Conservation (phyloP, 2,797 vertebrate species). For the Trachurus trachurus region DNA sequence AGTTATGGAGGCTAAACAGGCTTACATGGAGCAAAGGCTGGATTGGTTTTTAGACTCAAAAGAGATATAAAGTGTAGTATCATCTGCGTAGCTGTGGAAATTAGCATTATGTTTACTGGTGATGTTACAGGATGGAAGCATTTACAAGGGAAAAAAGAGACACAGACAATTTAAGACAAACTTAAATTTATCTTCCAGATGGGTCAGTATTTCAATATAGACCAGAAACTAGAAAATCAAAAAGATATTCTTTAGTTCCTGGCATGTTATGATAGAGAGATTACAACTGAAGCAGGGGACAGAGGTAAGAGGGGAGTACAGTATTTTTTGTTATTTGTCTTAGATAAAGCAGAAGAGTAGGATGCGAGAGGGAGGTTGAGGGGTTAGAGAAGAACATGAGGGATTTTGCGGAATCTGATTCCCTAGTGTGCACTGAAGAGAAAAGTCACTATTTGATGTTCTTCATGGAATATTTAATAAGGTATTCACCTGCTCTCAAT, state of each 20-base stretch:
- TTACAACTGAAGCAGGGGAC: not conserved
- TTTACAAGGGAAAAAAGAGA: no score
- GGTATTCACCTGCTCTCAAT: conserved; percentile 24
- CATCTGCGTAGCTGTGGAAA: no score
- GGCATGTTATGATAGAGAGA: not conserved
- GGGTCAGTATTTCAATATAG: not conserved
- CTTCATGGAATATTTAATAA: conserved; percentile 44
- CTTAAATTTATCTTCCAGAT: no score
- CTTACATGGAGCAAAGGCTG: no score
- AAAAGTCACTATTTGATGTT: conserved; percentile 45
- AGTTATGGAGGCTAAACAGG: no score
- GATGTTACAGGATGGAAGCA: no score
- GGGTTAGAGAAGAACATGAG: conserved; percentile 13
- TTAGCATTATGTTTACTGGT: no score
- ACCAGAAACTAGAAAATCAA: not conserved
- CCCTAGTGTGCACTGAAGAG: conserved; percentile 7
- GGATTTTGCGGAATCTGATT: conserved; percentile 28
- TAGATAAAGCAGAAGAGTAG: conserved; percentile 25
- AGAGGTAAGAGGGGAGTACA: not conserved
- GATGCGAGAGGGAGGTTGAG: conserved; percentile 9
- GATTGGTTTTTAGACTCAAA: no score
- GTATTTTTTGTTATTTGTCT: conserved; percentile 36
- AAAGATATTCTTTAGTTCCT: not conserved
- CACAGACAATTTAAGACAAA: no score
- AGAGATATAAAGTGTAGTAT: no score